Evolutionary conservation across 1,140 invertebrate genomes (phyloP), one percentile per base, ranked within the genome.

Genomic region (Drosophila parvula): DNA sequence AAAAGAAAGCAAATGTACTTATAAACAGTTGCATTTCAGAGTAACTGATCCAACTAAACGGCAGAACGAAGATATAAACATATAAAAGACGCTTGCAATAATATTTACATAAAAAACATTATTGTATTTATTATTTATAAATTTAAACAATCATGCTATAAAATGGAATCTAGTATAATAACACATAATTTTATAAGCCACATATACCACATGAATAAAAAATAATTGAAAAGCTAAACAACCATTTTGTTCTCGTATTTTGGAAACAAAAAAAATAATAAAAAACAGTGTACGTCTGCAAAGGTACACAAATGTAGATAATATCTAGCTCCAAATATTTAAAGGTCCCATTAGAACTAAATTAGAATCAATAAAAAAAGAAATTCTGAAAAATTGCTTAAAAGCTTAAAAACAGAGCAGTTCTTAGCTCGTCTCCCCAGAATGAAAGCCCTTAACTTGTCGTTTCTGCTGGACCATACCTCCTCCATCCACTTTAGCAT

Each of bases 11-110:
- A 48, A 78, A 75, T 48, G 71, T 79, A 86, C 67, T 67, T 82
- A 77, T 79, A 79, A 70, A 88, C 34, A 82, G 82, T 74, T 76
- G 47, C 53, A 86, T 74, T 57, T 69, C 58, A 64, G 50, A 76
- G 76, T 60, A 84, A 88, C 79, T 86, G 82, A 88, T 12, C 32
- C 51, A 65, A 59, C 45, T 45, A 47, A 62, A 38, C 40, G 30
- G 28, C 45, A 61, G 71, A n/a, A 71, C 1, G 14, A 44, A n/a
- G 27, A 22, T 55, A 22, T 55, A 63, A 67, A 38, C 9, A 45
- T 9, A 59, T 10, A 44, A 43, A 34, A 1, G 56, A 41, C 30
- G 64, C 45, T 71, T 77, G 74, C 36, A 61, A 64, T 61, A 74
- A 53, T 28, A 48, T 59, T 16, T 22, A 40, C 27, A 45, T 16